Conservation (phyloP, 2,797 vertebrate genomes). For the Dendrocincla tyrannina region DNA sequence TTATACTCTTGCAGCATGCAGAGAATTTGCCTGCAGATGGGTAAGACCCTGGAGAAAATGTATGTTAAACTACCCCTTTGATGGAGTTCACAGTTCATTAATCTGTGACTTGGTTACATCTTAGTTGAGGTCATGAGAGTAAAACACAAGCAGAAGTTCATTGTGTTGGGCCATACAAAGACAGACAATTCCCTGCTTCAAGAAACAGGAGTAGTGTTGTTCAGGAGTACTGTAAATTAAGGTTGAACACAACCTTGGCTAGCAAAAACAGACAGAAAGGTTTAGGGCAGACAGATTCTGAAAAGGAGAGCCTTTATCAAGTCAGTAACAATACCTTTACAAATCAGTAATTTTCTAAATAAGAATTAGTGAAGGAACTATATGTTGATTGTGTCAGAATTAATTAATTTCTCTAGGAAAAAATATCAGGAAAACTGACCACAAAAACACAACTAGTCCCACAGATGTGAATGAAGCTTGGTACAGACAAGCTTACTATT, state of each 20-base stretch:
- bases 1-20: not conserved
- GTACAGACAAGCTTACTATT: not conserved
- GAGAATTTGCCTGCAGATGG: not conserved
- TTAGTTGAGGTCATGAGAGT: not conserved
- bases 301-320: not conserved
- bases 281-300: not conserved
- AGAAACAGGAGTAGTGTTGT: not conserved
- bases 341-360: not conserved
- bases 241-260: not conserved
- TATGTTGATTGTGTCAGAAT: not conserved
- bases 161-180: not conserved
- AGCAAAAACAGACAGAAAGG: not conserved
- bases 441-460: not conserved
- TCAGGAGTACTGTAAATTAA: not conserved
- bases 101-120: constrained; percentile 4
- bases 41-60: not conserved
- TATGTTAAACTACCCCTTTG: not conserved
- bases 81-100: constrained; percentile 21
- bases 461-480: not conserved
- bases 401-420: not conserved
- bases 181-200: not conserved
- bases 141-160: not conserved
- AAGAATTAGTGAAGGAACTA: not conserved
- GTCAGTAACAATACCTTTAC: not conserved
- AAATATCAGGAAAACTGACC: not conserved